A percentile compares a stretch with the other conserved stretches of the same genome.
Conservation (phyloP, 1,140 invertebrate species). For the Trichonephila clavipes region DNA sequence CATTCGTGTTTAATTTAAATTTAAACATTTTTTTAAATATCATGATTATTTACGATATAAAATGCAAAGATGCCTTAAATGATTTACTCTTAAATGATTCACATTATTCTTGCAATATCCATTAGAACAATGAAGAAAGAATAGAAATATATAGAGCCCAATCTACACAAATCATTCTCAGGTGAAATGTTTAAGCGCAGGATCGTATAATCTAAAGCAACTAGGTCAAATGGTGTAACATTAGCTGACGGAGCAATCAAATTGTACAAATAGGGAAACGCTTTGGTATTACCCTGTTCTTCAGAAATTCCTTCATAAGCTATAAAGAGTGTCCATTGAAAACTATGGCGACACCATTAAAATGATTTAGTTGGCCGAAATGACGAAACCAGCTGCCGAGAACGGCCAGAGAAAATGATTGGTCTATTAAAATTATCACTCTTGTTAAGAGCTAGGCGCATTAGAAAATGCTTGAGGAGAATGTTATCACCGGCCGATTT, state of each 20-base stretch:
- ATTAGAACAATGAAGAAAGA: too few relatives aligned
- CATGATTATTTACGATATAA: too few relatives aligned
- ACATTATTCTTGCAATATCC: too few relatives aligned
- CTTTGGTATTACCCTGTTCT: neutral
- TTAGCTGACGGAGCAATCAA: slow-evolving; percentile 21
- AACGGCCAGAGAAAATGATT: slow-evolving; percentile 37
- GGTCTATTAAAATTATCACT: slow-evolving; percentile 25
- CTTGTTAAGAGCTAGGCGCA: slow-evolving; percentile 24
- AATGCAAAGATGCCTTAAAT: too few relatives aligned
- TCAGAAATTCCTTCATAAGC: slow-evolving; percentile 29
- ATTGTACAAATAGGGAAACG: slow-evolving; percentile 3
- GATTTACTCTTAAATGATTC: too few relatives aligned
- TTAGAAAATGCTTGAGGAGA: slow-evolving; percentile 25
- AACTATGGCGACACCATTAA: slow-evolving; percentile 35
- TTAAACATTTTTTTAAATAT: too few relatives aligned
- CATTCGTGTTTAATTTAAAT: too few relatives aligned
- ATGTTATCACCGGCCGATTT: neutral
- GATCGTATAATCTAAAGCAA: neutral
- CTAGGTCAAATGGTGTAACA: neutral
- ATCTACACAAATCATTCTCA: neutral
- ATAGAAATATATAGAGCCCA: neutral
- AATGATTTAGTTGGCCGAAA: slow-evolving; percentile 37
- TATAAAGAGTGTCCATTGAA: slow-evolving; percentile 30
- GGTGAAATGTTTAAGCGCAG: neutral
- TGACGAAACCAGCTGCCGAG: slow-evolving; percentile 37